A percentile compares a stretch with the other conserved stretches of the same genome.
Evolutionary conservation across 2,113 vertebrate genomes (phyloP).

Genomic region (Pelobates fuscus): DNA sequence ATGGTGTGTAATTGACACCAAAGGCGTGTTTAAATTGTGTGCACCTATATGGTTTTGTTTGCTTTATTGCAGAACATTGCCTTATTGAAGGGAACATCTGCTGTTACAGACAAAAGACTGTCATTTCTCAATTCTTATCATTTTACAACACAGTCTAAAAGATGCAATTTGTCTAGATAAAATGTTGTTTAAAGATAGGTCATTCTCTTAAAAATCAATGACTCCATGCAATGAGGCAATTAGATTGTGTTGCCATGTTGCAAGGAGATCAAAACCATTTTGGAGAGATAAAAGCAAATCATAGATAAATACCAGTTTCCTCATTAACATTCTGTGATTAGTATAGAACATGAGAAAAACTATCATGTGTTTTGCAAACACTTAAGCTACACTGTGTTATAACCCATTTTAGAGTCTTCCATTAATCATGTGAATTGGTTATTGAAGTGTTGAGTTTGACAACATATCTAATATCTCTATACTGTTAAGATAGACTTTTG

Average conservation of each 20-base stretch:
- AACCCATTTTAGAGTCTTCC: too few relatives aligned
- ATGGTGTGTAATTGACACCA: too few relatives aligned
- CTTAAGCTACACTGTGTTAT: too few relatives aligned
- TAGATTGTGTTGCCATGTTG: slow-evolving; percentile 27
- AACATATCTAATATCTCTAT: too few relatives aligned
- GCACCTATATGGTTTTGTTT: slow-evolving; percentile 16
- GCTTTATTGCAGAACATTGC: slow-evolving; percentile 26
- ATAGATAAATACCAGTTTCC: neutral
- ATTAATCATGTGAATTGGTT: too few relatives aligned
- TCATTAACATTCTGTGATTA: too few relatives aligned
- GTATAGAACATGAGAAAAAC: too few relatives aligned
- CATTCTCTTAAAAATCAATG: slow-evolving; percentile 40
- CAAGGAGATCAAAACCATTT: neutral
- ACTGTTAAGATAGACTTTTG: too few relatives aligned
- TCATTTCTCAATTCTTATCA: slow-evolving; percentile 39
- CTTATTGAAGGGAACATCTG: slow-evolving; percentile 36
- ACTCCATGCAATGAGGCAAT: slow-evolving; percentile 27
- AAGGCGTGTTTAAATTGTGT: neutral
- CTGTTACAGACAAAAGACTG: slow-evolving; percentile 22
- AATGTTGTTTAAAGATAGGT: slow-evolving; percentile 33
- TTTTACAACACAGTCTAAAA: slow-evolving; percentile 24
- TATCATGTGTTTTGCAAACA: too few relatives aligned
- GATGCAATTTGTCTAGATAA: slow-evolving; percentile 29
- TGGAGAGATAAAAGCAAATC: slow-evolving; percentile 1
- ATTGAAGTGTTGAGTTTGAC: too few relatives aligned